Percentiles rank a stretch among this genome's conserved stretches.
Conservation (phyloP, 2,113 vertebrate species). For the Calypte anna region DNA sequence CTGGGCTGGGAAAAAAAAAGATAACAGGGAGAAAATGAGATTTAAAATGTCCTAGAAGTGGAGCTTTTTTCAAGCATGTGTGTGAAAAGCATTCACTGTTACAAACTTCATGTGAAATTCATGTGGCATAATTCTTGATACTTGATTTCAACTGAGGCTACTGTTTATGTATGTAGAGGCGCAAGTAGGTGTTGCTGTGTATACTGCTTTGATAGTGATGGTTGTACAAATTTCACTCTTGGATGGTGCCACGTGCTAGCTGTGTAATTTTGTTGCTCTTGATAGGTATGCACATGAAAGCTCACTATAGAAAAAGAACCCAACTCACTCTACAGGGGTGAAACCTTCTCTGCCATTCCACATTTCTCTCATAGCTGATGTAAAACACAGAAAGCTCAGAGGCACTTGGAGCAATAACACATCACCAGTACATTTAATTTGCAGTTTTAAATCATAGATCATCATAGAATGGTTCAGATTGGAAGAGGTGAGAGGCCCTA, state of each 20-base stretch:
- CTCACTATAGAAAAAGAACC: background rate
- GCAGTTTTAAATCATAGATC: background rate
- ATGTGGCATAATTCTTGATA: background rate
- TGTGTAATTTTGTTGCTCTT: background rate
- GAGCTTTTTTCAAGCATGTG: background rate
- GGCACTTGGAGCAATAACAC: background rate
- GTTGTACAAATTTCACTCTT: background rate
- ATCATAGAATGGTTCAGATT: too few species aligned
- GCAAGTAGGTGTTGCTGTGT: background rate
- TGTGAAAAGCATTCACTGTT: background rate
- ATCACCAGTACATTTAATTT: background rate
- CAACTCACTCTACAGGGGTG: rapidly evolving
- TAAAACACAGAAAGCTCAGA: background rate
- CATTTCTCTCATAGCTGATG: rapidly evolving
- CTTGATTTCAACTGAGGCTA: background rate
- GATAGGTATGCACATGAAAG: background rate
- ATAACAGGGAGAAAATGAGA: background rate
- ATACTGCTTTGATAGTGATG: background rate
- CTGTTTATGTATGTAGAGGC: background rate
- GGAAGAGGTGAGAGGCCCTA: too few species aligned
- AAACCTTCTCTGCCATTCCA: background rate
- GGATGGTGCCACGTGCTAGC: background rate
- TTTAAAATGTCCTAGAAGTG: background rate
- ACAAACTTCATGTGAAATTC: background rate
- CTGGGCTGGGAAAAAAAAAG: background rate